Evolutionary conservation across 1,140 invertebrate species (phyloP).

Genomic region (Ceratina japonica): DNA sequence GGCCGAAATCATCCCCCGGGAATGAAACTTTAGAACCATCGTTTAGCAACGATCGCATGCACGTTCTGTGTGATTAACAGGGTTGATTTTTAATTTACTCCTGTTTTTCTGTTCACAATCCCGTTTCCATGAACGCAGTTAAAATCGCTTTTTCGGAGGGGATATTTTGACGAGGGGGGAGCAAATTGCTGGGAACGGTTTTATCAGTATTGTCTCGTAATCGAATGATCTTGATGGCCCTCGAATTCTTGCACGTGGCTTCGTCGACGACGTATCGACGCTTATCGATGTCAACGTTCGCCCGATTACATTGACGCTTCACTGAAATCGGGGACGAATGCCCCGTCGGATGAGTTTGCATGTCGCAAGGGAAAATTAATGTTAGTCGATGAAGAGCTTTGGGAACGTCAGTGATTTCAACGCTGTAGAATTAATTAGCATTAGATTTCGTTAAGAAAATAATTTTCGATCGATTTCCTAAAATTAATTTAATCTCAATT

Average conservation of each 20-base stretch:
- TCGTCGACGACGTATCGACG: constrained; percentile 17
- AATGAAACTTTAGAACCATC: too few relatives aligned
- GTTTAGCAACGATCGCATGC: too few relatives aligned
- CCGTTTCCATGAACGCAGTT: too few relatives aligned
- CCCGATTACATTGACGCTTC: constrained; percentile 25
- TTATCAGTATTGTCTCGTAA: constrained; percentile 25
- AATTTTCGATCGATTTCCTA: too few relatives aligned
- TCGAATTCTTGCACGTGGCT: constrained; percentile 52
- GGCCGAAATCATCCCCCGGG: background rate
- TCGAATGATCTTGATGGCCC: constrained; percentile 33
- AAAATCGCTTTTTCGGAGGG: background rate
- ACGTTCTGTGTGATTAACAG: too few relatives aligned
- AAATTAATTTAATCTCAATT: too few relatives aligned
- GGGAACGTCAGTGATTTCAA: constrained; percentile 50
- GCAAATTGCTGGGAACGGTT: background rate
- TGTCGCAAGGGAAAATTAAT: background rate
- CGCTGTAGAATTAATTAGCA: constrained; percentile 27
- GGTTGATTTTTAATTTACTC: too few relatives aligned
- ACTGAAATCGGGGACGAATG: background rate
- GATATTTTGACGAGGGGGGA: too few relatives aligned
- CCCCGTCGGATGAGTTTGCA: constrained; percentile 1
- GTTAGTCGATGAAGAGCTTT: background rate
- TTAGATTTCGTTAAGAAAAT: too few relatives aligned
- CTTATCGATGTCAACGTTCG: constrained; percentile 33
- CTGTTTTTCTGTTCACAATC: too few relatives aligned